phyloP scores from a whole-genome alignment of 2,888 invertebrate genomes.

The Caenorhabditis zanzibari region DNA sequence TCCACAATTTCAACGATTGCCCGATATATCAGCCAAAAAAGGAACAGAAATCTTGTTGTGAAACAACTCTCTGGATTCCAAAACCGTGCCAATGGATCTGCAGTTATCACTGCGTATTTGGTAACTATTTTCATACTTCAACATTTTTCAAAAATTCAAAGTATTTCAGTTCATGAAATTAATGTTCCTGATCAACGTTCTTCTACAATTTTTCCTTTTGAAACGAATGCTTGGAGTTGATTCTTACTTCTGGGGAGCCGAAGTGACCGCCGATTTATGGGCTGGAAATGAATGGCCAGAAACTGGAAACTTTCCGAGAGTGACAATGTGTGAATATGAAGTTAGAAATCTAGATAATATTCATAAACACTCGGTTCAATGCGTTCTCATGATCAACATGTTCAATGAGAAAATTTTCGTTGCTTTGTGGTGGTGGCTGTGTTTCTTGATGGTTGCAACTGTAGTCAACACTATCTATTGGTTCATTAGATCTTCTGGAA shows the following conservation, averaged over 20 bases:
- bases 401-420: constrained; percentile 82
- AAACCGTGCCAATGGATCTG: constrained; percentile 45
- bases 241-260: constrained; percentile 81
- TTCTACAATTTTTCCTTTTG: constrained; percentile 80
- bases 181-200: constrained; percentile 80
- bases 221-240: constrained; percentile 81
- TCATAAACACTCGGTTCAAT: constrained; percentile 83
- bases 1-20: constrained; percentile 79
- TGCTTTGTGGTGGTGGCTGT: constrained; percentile 83
- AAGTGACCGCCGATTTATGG: constrained; percentile 79
- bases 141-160: not conserved
- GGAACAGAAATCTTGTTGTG: constrained; percentile 44
- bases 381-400: constrained; percentile 83
- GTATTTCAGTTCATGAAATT: constrained; percentile 78
- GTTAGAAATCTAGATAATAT: constrained; percentile 82
- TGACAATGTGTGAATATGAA: constrained; percentile 83
- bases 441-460: constrained; percentile 74
- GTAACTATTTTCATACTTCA: constrained; percentile 58
- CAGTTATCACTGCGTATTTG: constrained; percentile 73
- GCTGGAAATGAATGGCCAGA: constrained; percentile 82
- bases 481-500: constrained; percentile 69
- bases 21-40: constrained; percentile 74
- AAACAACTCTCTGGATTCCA: constrained; percentile 45
- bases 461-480: constrained; percentile 73
- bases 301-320: constrained; percentile 82